Percentiles rank a stretch among this genome's conserved stretches.
Evolutionary conservation across 2,797 vertebrate genomes (phyloP).

Genomic region (Cottoperca gobio): DNA sequence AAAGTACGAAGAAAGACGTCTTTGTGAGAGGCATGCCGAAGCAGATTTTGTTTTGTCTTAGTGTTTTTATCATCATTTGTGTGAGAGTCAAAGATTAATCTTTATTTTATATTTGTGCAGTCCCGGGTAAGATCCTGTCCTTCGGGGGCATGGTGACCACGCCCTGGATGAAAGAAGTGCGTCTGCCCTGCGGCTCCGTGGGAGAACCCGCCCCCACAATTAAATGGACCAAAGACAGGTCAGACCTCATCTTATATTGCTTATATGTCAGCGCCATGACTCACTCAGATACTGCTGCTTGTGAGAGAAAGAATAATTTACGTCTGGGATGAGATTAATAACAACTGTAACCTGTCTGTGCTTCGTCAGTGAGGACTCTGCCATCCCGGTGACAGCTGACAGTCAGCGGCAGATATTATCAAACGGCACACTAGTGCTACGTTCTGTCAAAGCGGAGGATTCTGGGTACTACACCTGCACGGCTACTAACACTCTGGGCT

Average conservation of each 20-base stretch:
- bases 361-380: conserved; percentile 90
- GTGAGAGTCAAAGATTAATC: neutral
- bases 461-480: conserved; percentile 99
- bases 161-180: conserved; percentile 99
- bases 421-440: conserved; percentile 94
- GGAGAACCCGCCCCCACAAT: conserved; percentile 94
- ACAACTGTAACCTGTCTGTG: conserved; percentile 22
- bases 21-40: neutral
- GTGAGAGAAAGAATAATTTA: neutral
- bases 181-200: conserved; percentile 94
- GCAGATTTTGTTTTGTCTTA: conserved; percentile 5
- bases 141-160: conserved; percentile 98
- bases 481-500: conserved; percentile 96
- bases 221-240: conserved; percentile 99
- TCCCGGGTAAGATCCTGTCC: conserved; percentile 97
- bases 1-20: conserved; percentile 13
- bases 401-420: conserved; percentile 93
- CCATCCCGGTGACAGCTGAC: conserved; percentile 91
- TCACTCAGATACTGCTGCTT: conserved; percentile 1
- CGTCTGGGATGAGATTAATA: conserved; percentile 17
- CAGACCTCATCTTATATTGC: conserved; percentile 29
- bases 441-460: conserved; percentile 96
- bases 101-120: conserved; percentile 69
- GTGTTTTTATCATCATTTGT: neutral
- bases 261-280: conserved; percentile 16